Evolutionary conservation across 2,113 vertebrate genomes (phyloP), one percentile per base, ranked within the genome.

Genomic region (Salvelinus namaycush): DNA sequence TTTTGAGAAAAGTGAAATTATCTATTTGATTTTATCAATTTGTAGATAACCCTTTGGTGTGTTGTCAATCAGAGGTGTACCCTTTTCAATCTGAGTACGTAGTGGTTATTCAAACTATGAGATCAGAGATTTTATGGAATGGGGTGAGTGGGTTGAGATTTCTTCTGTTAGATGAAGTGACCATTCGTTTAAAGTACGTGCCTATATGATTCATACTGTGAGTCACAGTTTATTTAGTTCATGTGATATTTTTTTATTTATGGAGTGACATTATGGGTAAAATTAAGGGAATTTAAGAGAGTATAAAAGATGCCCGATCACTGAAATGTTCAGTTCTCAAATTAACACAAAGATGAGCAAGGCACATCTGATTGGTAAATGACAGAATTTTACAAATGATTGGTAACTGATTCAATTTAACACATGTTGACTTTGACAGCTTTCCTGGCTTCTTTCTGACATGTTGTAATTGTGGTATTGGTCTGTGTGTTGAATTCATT

Each of bases 161-260:
- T 18, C 16, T 54, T 54, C 16, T 18, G 51, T 18, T 54, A 54
- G 51, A 54, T 54, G 1, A 54, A 54, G 3, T 54, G 51, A 54
- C 14, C 51, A 18, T 3, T 54, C 7, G 1, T 39, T 68, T 39
- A 9, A 16, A 16, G 4, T 68, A n/a, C 31, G n/a, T 20, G 5
- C 67, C 29, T 12, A 12, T 20, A 9, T 68, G 31, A 68, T 68
- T 68, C 67, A 68, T 39, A 39, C 9, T 44, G 31, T 39, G 67
- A 68, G 49, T 76, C 48, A 76, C 44, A 27, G 51, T 71, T 84
- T 79, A 44, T 68, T 3, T 78, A 66, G 74, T 62, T 79, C 76
- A 80, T 77, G 9, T 27, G 7, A 29, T 8, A 0, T 4, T n/a
- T 39, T 3, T 18, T 16, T 39, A 20, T 68, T 67, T 27, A 29